These are phyloP conservation scores for Drepana arcuata DNA, from an alignment of 1,140 invertebrate species.

Conservation along the genomic window DNA sequence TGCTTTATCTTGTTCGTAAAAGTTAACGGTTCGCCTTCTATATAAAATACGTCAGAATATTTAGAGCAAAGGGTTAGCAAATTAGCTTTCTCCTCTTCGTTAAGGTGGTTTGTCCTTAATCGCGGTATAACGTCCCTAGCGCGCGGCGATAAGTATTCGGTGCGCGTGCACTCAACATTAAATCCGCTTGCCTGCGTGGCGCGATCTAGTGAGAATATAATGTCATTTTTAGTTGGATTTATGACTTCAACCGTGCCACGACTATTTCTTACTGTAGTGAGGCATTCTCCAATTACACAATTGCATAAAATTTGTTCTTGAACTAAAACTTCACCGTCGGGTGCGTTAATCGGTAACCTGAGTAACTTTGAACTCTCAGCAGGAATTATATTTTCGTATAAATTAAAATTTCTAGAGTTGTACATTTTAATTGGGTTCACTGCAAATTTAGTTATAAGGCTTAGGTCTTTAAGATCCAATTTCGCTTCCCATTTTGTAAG, in stretches of 20 bases:
- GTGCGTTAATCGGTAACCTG: conserved; percentile 15
- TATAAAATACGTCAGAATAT: too few species aligned
- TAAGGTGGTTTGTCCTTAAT: conserved; percentile 15
- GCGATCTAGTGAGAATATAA: conserved; percentile 19
- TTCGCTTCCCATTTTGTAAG: conserved; percentile 14
- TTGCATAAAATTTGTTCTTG: conserved; percentile 14
- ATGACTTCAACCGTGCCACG: conserved; percentile 10
- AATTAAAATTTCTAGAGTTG: conserved; percentile 20
- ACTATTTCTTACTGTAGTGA: conserved; percentile 11
- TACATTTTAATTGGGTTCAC: conserved; percentile 15
- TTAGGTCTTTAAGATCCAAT: conserved; percentile 13
- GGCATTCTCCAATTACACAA: conserved; percentile 12
- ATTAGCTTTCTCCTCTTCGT: too few species aligned
- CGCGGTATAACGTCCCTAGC: conserved; percentile 9
- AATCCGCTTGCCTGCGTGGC: conserved; percentile 4
- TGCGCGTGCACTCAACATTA: conserved; percentile 4
- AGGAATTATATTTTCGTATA: conserved; percentile 27
- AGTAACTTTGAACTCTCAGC: conserved; percentile 14
- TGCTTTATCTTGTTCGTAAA: too few species aligned
- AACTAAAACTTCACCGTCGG: conserved; percentile 14
- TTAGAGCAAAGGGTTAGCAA: too few species aligned
- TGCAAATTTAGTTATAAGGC: conserved; percentile 11
- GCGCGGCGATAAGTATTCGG: conserved; percentile 3
- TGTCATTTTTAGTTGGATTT: conserved; percentile 15
- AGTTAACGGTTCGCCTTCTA: too few species aligned